Evolutionary conservation across 2,113 vertebrate species (phyloP), one percentile per base, ranked within the genome.

Genomic region (Strix uralensis): DNA sequence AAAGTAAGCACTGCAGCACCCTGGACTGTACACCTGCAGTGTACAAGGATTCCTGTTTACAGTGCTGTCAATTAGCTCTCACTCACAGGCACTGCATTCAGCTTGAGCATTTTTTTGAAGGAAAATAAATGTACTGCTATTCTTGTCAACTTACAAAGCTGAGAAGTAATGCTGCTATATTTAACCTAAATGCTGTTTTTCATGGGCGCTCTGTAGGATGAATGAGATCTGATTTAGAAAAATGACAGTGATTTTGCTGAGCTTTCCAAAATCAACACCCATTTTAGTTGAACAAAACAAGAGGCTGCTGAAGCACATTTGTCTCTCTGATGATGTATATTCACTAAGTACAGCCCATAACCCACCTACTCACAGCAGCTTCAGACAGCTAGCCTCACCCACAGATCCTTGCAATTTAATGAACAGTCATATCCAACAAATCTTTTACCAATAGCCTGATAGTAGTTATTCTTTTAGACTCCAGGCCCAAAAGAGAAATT

Each of bases 261-360:
- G 94, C 94, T 92, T 96, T 93, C 88, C 73, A 93, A 97, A 97
- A 97, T 92, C 90, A 96, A 93, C 94, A 91, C 34, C 58, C 86
- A 90, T 94, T 97, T 97, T 95, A 94, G 90, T 2, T 91, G 71
- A 96, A 95, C 71, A 95, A 94, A 94, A 92, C 96, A 97, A 96
- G 94, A 93, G 92, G 86, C 58, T 94, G 92, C 84, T 65, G 89
- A 96, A 96, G 94, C 54, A 71, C 87, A 96, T 92, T 94, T 86
- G 83, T 96, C 13, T 51, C 70, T 95, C 88, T 92, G 88, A 90
- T 98, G 92, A 98, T 96, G 95, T 87, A 98, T 97, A 98, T 97
- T 94, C 98, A 96, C 61, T 96, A 82, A 94, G 93, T 94, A 94
- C 96, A 98, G 95, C 80, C 90, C 89, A 94, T 94, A 98, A 97